Evolutionary conservation across 2,888 invertebrate species (phyloP), one percentile per base, ranked within the genome.

Genomic region (Cataglyphis altisquamis): DNA sequence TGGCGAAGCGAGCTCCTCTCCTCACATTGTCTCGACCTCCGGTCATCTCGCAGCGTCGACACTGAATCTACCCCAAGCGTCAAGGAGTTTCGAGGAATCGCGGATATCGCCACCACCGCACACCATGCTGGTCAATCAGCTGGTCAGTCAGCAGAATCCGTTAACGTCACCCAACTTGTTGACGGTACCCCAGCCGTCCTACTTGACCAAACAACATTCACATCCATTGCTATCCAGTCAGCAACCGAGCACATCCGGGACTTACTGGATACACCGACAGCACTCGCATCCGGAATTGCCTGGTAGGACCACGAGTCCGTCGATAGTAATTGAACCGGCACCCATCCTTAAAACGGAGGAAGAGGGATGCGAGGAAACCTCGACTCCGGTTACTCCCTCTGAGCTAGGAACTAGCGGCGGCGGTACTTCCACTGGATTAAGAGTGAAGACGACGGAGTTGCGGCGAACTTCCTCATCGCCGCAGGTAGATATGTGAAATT

Each of bases 141-240:
- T 29, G 29, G 29, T 29, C 29, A 29, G 29, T 29, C 29, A 29
- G 29, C 29, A 21, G 21, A 21, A 21, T 21, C 21, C 29, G 29
- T 29, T 29, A 29, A 29, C 29, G 29, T 95, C 96, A n/a, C 94
- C 95, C 62, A 96, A 96, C 92, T 94, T 96, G 84, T 94, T 96
- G 81, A 95, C 96, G 83, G 96, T 96, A 68, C 96, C 96, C 36
- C 95, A 96, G 87, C 95, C 96, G 75, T 95, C 95, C 52, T 95
- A 96, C 91, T 94, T 97, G 87, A 96, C 96, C 36, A 97, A 97
- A 92, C 97, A 97, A 92, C 96, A 97, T 93, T 97, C 97, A 41
- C 96, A 97, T 94, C 97, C 97, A 0, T 91, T 96, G 72, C 91
- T 96, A 88, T 96, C 96, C 36, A 96, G 96, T 91, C 96, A 96